A percentile compares a stretch with the other conserved stretches of the same genome.
Conservation (phyloP, 2,888 invertebrate genomes). For the Microctonus brassicae region DNA sequence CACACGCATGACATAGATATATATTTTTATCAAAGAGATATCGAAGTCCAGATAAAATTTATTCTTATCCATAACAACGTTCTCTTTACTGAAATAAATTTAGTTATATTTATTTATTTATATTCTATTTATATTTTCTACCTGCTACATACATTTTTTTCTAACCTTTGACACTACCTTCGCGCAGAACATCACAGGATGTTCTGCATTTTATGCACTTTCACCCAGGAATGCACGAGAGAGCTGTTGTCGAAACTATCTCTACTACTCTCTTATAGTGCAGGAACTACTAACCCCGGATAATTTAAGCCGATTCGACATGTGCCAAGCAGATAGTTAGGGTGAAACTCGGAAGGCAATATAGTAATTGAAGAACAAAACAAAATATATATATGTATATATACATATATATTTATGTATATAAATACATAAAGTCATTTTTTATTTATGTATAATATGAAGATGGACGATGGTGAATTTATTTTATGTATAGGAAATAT, state of each 20-base stretch:
- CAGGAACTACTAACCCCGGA: conserved; percentile 27
- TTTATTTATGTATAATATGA: not conserved
- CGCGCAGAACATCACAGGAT: not conserved
- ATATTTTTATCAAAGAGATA: conserved; percentile 1
- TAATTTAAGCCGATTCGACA: conserved; percentile 31
- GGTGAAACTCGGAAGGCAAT: not conserved
- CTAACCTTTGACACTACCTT: conserved; percentile 25
- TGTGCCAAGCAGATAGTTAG: conserved; percentile 27
- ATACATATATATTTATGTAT: not conserved
- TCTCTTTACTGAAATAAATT: not conserved
- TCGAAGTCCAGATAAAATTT: not conserved
- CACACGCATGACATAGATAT: too few relatives aligned
- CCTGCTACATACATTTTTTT: not conserved
- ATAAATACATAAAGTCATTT: not conserved
- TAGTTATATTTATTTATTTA: not conserved
- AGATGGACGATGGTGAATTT: conserved; percentile 3
- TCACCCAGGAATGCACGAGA: conserved; percentile 27
- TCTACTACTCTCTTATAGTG: conserved; percentile 8
- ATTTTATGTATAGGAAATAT: not conserved
- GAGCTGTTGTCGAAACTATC: conserved; percentile 19
- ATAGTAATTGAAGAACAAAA: not conserved
- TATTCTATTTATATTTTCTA: not conserved
- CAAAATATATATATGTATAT: not conserved
- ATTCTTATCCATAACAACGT: not conserved
- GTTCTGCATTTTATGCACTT: conserved; percentile 31